phyloP scores from a whole-genome alignment of 2,888 invertebrate genomes.

The Tiliacea aurago region DNA sequence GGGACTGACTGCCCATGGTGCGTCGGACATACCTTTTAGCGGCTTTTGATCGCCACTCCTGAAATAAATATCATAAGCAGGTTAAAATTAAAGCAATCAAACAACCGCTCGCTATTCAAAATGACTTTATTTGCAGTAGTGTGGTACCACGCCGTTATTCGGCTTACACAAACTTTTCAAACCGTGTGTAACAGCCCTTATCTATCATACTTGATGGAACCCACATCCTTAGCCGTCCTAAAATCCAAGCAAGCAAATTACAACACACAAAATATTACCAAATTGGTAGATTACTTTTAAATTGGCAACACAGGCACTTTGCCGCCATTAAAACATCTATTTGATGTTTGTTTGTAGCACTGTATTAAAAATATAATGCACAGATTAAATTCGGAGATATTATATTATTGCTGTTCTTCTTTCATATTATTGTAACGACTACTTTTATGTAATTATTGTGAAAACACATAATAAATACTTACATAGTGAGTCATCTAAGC shows the following conservation, averaged over 20 bases:
- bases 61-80: too few relatives aligned
- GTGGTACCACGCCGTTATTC: constrained; percentile 66
- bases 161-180: constrained; percentile 28
- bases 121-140: constrained; percentile 80
- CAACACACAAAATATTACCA: constrained; percentile 63
- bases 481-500: constrained; percentile 1
- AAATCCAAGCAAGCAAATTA: constrained; percentile 63
- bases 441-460: constrained; percentile 24
- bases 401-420: constrained; percentile 54
- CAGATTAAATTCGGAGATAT: constrained; percentile 61
- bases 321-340: constrained; percentile 43
- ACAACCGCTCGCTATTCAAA: constrained; percentile 74
- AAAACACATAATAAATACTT: constrained; percentile 28
- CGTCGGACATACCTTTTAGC: too few relatives aligned
- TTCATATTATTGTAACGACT: constrained; percentile 11
- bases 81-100: constrained; percentile 48
- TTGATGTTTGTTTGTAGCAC: constrained; percentile 53
- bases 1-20: too few relatives aligned
- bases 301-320: constrained; percentile 52
- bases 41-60: too few relatives aligned
- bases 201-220: constrained; percentile 29
- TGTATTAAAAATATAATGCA: constrained; percentile 64
- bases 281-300: constrained; percentile 46
- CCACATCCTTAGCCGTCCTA: constrained; percentile 44
- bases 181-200: constrained; percentile 27